Percentiles rank a stretch among this genome's conserved stretches.
Evolutionary conservation across 92 coral and sea anemone genomes (phyloP).

Genomic region (Parazoanthus swiftii): DNA sequence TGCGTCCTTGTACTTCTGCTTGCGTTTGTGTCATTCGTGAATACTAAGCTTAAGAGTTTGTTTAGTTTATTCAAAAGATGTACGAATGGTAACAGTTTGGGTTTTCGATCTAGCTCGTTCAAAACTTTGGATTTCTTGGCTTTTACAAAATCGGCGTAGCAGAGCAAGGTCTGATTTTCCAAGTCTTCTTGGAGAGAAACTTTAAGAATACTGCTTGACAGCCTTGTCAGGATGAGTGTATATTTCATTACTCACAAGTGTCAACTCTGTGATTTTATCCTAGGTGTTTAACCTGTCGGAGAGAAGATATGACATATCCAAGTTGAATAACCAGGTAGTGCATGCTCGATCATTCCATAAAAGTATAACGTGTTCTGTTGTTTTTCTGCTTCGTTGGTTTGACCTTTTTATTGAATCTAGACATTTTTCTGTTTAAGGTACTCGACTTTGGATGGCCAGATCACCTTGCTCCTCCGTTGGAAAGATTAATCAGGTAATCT

Average conservation of each 20-base stretch:
- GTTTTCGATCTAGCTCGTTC: too few relatives aligned
- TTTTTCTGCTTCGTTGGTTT: background rate
- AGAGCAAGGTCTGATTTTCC: too few relatives aligned
- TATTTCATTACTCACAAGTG: background rate
- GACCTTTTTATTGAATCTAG: background rate
- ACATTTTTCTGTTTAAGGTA: conserved; percentile 55
- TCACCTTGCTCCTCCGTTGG: conserved; percentile 95
- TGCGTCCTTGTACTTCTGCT: too few relatives aligned
- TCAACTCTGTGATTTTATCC: background rate
- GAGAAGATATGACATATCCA: conserved; percentile 96
- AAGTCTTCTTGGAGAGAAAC: background rate
- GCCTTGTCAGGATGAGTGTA: background rate
- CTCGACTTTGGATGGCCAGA: conserved; percentile 99
- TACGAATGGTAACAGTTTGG: too few relatives aligned
- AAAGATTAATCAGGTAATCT: conserved; percentile 83
- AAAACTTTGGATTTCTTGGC: too few relatives aligned
- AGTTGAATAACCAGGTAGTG: conserved; percentile 89
- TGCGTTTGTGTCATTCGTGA: too few relatives aligned
- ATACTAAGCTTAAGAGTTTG: too few relatives aligned
- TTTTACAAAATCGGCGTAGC: too few relatives aligned
- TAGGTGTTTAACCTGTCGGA: conserved; percentile 97
- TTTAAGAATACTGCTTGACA: background rate
- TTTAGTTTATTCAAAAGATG: too few relatives aligned
- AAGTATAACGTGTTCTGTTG: background rate
- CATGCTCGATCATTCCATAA: background rate